A percentile compares a stretch with the other conserved stretches of the same genome.
Conservation (phyloP, 2,797 vertebrate genomes). For the Sphenodon punctatus region DNA sequence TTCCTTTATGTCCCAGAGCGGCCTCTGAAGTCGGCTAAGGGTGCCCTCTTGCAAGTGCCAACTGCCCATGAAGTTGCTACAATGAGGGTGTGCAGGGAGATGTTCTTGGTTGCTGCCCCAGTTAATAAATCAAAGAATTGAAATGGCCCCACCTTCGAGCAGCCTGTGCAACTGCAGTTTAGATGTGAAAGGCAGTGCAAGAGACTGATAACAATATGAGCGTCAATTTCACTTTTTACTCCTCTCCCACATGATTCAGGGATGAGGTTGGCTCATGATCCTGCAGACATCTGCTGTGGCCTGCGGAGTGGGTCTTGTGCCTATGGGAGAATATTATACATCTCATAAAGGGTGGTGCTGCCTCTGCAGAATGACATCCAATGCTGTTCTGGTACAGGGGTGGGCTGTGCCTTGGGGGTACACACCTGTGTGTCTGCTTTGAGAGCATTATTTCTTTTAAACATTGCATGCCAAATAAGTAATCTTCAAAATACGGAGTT, state of each 20-base stretch:
- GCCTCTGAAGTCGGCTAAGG: no score
- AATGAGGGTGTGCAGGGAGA: no score
- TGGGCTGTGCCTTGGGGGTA: background rate
- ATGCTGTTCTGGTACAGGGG: background rate
- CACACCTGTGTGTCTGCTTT: background rate
- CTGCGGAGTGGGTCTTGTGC: background rate
- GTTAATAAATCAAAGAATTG: no score
- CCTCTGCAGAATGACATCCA: background rate
- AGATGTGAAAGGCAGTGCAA: no score
- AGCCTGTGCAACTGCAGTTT: no score
- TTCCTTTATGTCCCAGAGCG: no score
- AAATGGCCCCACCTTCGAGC: no score
- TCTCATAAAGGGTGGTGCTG: background rate
- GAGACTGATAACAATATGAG: no score
- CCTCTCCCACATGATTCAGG: background rate
- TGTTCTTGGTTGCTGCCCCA: no score
- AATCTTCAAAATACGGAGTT: constrained; percentile 37
- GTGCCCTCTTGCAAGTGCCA: no score
- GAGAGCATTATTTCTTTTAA: background rate
- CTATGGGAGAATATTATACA: background rate
- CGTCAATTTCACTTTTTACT: accelerated
- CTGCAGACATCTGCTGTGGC: background rate
- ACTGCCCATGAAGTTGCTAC: no score
- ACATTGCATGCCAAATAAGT: constrained; percentile 6
- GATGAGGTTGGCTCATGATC: background rate